phyloP scores from a whole-genome alignment of 2,888 invertebrate species.

The Brassicogethes aeneus region DNA sequence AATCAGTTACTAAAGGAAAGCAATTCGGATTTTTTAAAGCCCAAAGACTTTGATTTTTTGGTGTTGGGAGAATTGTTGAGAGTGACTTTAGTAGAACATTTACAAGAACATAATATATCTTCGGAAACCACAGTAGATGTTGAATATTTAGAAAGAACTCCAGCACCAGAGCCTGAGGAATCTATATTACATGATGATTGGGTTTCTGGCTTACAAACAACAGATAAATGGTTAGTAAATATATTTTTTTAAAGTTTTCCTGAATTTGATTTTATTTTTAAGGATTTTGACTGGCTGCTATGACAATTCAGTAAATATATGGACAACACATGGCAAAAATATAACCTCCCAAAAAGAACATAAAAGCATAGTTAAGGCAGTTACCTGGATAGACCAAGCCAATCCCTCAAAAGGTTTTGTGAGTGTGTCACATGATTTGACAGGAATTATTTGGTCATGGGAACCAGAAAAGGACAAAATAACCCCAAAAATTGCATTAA shows the following conservation, averaged over 20 bases:
- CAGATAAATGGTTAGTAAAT: constrained; percentile 24
- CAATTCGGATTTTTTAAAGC: constrained; percentile 35
- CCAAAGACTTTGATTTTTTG: constrained; percentile 78
- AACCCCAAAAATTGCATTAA: constrained; percentile 70
- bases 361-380: constrained; percentile 77
- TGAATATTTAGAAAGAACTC: constrained; percentile 85
- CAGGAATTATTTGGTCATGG: constrained; percentile 63
- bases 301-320: constrained; percentile 85
- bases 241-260: no score
- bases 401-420: constrained; percentile 42
- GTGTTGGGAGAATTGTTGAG: constrained; percentile 76
- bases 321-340: constrained; percentile 80
- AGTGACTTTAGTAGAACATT: constrained; percentile 60
- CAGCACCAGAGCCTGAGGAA: constrained; percentile 87
- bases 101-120: constrained; percentile 65
- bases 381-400: constrained; percentile 71
- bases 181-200: constrained; percentile 94
- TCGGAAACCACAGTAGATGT: constrained; percentile 80
- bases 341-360: constrained; percentile 80
- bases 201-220: constrained; percentile 56
- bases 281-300: constrained; percentile 91
- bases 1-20: constrained; percentile 67
- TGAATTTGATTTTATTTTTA: constrained; percentile 25
- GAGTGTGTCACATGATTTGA: constrained; percentile 90
- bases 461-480: constrained; percentile 53